Conservation (phyloP, 2,797 vertebrate species). For the Artibeus jamaicensis region DNA sequence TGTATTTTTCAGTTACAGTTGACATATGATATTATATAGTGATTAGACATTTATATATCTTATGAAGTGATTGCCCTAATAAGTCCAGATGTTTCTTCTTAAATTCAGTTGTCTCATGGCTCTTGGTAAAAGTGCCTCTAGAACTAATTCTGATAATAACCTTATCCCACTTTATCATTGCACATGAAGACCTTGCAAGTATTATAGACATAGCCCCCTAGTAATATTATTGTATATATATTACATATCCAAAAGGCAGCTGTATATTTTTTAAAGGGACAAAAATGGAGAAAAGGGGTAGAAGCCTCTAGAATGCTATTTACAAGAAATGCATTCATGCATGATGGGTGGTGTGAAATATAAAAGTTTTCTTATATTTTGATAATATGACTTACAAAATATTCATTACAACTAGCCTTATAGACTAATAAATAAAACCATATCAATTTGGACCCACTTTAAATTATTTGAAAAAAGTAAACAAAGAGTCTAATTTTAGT, state of each 20-base stretch:
- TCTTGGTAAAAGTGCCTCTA: neutral
- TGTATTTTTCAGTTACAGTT: neutral
- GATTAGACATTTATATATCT: neutral
- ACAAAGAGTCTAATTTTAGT: constrained; percentile 79
- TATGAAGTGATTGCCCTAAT: neutral
- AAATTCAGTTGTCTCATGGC: neutral
- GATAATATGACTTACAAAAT: constrained; percentile 57
- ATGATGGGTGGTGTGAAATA: constrained; percentile 22
- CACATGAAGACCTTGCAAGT: neutral
- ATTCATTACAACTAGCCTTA: constrained; percentile 62
- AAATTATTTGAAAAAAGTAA: constrained; percentile 75
- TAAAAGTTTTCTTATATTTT: constrained; percentile 56
- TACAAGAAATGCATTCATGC: neutral
- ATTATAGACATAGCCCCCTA: neutral
- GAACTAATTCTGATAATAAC: constrained; percentile 9
- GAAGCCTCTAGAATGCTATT: neutral
- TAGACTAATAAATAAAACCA: constrained; percentile 62
- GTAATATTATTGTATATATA: neutral
- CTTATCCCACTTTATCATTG: neutral
- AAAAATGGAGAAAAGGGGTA: neutral
- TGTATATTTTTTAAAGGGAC: neutral
- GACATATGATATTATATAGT: neutral
- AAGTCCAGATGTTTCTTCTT: neutral
- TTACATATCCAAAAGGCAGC: neutral
- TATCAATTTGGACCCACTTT: constrained; percentile 77